These are phyloP conservation scores for Mesorhabditis spiculigera DNA, from an alignment of 2,888 invertebrate genomes.

Conservation along the genomic window DNA sequence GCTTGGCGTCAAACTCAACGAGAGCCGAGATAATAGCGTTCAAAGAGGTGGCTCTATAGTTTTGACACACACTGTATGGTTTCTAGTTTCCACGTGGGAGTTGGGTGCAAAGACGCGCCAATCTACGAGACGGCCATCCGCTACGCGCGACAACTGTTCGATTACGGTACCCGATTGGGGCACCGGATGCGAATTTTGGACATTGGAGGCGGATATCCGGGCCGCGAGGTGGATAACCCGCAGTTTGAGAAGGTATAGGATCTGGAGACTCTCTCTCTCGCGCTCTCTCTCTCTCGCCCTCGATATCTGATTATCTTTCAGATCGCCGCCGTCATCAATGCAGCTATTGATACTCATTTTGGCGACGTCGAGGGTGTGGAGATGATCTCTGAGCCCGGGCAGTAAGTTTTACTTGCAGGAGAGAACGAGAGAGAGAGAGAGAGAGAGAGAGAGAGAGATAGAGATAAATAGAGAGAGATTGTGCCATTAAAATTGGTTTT, in stretches of 20 bases:
- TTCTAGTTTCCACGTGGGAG: constrained; percentile 61
- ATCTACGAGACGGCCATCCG: constrained; percentile 79
- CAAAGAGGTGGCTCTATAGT: too few species aligned
- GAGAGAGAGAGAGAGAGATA: too few species aligned
- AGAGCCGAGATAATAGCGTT: too few species aligned
- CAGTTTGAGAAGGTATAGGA: constrained; percentile 70
- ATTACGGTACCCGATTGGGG: constrained; percentile 71
- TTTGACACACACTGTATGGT: too few species aligned
- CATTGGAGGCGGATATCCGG: constrained; percentile 85
- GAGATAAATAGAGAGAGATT: too few species aligned
- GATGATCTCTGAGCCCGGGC: constrained; percentile 92
- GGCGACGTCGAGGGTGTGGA: constrained; percentile 69
- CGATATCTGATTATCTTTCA: constrained; percentile 54
- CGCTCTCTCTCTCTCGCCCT: neutral
- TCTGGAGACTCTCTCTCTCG: neutral
- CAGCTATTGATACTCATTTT: constrained; percentile 77
- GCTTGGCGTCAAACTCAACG: too few species aligned
- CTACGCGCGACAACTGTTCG: constrained; percentile 73
- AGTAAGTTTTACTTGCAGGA: constrained; percentile 59
- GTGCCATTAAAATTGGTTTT: constrained; percentile 72
- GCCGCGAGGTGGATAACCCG: constrained; percentile 65
- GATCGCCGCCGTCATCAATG: constrained; percentile 78
- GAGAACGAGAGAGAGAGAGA: too few species aligned
- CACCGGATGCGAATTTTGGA: constrained; percentile 78
- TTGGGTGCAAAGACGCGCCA: constrained; percentile 64